Conservation (phyloP, 2,797 vertebrate species). For the Tokudaia muenninki region DNA sequence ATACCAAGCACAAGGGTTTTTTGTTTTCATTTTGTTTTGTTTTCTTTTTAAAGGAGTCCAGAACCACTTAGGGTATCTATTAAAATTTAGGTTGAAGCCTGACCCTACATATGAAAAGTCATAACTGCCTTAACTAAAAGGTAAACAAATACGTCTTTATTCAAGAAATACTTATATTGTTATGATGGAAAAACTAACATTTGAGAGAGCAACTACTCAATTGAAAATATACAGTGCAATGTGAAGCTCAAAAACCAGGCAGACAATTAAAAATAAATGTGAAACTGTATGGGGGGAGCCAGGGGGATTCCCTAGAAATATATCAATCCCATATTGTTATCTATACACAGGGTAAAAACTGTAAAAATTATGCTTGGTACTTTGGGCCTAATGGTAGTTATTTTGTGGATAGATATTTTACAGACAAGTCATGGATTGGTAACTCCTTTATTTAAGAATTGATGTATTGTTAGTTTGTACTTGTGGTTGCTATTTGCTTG, state of each 20-base stretch:
- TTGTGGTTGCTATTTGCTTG: neutral
- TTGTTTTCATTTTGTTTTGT: neutral
- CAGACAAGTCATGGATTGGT: neutral
- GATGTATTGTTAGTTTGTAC: neutral
- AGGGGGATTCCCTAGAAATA: neutral
- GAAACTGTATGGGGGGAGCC: neutral
- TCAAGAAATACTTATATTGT: neutral
- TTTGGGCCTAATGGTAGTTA: neutral
- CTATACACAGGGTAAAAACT: neutral
- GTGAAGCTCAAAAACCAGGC: neutral
- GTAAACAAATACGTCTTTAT: neutral
- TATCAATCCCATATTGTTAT: neutral
- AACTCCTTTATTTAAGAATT: neutral
- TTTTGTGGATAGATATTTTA: neutral
- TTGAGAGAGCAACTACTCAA: neutral
- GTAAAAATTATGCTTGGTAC: neutral
- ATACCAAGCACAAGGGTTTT: neutral
- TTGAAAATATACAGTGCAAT: neutral
- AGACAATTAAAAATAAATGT: slow-evolving; percentile 18
- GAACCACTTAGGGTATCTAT: neutral
- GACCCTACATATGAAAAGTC: neutral
- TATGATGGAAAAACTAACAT: neutral
- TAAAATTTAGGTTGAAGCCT: neutral
- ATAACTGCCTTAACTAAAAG: neutral
- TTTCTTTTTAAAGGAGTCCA: neutral